Conservation (phyloP, 2,888 invertebrate species). For the Nezara viridula region DNA sequence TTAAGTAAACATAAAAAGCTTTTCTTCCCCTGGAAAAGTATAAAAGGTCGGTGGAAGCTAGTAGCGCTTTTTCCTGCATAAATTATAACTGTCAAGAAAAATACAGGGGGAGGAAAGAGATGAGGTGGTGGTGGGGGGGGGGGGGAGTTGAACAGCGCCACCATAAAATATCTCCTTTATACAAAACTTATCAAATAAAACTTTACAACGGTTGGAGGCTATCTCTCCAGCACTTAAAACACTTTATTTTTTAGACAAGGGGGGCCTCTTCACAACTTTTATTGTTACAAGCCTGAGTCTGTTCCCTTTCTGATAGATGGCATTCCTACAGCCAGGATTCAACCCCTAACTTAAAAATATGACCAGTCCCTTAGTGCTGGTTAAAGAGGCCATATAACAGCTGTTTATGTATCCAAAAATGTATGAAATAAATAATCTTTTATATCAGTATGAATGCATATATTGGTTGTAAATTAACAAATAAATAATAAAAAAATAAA, state of each 20-base stretch:
- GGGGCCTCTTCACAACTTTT: constrained; percentile 38
- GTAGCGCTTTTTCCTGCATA: constrained; percentile 63
- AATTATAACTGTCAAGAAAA: constrained; percentile 65
- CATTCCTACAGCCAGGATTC: neutral
- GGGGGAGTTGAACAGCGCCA: constrained; percentile 57
- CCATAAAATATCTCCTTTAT: constrained; percentile 65
- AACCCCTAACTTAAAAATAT: neutral
- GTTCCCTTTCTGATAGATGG: constrained; percentile 28
- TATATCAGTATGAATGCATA: too few species aligned
- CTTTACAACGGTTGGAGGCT: constrained; percentile 64
- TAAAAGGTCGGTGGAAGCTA: constrained; percentile 56
- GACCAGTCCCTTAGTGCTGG: too few species aligned
- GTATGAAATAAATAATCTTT: too few species aligned
- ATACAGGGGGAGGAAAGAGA: constrained; percentile 57
- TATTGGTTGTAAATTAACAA: too few species aligned
- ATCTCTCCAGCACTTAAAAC: constrained; percentile 58
- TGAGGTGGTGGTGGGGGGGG: constrained; percentile 43
- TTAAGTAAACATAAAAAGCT: constrained; percentile 58
- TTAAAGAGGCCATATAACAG: too few species aligned
- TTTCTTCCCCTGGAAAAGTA: constrained; percentile 51
- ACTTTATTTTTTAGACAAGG: constrained; percentile 53
- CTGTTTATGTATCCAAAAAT: too few species aligned
- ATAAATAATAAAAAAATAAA: too few species aligned
- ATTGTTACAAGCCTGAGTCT: neutral
- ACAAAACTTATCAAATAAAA: constrained; percentile 66